These are phyloP conservation scores for Porphyrio hochstetteri DNA, from an alignment of 2,113 vertebrate species.

Conservation along the genomic window DNA sequence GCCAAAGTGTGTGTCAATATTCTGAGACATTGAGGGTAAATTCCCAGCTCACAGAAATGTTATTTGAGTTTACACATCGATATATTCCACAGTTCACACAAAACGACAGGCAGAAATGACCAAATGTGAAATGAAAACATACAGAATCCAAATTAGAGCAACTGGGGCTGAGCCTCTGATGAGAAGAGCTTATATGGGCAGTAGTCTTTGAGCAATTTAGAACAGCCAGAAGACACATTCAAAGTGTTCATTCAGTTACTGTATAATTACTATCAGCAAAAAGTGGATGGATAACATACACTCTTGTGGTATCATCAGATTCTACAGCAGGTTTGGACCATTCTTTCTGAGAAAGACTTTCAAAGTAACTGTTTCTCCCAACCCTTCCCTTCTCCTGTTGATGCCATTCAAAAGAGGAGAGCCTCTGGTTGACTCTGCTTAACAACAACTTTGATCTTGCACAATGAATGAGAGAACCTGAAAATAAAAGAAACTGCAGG, in stretches of 20 bases:
- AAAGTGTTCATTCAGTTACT: not conserved
- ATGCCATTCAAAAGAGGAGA: not conserved
- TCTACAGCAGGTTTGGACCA: not conserved
- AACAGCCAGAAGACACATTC: not conserved
- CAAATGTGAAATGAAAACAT: not conserved
- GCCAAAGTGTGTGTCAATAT: rapidly evolving
- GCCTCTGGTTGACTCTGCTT: not conserved
- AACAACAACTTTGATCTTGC: not conserved
- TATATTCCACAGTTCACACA: not conserved
- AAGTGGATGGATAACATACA: not conserved
- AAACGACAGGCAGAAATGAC: not conserved
- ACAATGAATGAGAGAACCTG: not conserved
- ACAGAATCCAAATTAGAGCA: not conserved
- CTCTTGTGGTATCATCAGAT: not conserved
- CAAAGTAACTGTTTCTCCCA: not conserved
- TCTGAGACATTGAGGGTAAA: not conserved
- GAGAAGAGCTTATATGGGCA: not conserved
- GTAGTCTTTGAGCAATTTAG: not conserved
- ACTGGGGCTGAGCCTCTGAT: not conserved
- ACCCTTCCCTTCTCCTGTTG: not conserved
- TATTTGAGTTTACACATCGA: not conserved
- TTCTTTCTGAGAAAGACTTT: not conserved
- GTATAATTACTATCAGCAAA: not conserved
- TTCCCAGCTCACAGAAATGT: not conserved
- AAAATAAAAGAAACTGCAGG: not conserved